phyloP scores from a whole-genome alignment of 2,113 vertebrate genomes.

The Recurvirostra avosetta region DNA sequence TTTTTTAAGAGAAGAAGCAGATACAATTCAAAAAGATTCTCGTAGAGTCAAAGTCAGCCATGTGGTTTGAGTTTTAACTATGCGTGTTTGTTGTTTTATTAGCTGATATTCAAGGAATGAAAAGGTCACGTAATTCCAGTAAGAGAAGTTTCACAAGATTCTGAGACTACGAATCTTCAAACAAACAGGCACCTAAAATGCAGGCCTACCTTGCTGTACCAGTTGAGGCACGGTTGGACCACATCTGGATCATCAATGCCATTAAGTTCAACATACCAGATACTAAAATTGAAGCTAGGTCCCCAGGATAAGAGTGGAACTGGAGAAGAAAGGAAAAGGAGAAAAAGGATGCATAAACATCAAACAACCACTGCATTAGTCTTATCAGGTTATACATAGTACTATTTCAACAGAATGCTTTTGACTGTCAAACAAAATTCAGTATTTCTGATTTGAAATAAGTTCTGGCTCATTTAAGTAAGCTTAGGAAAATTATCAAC shows the following conservation, averaged over 20 bases:
- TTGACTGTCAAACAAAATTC: neutral
- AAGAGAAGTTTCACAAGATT: neutral
- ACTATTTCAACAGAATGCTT: neutral
- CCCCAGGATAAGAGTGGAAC: conserved; percentile 99
- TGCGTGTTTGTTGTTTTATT: neutral
- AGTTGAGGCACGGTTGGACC: conserved; percentile 98
- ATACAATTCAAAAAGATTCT: neutral
- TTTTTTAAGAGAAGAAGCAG: neutral
- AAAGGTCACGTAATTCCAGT: neutral
- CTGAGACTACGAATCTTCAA: neutral
- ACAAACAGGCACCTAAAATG: conserved; percentile 48
- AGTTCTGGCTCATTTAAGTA: neutral
- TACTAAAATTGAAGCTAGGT: conserved; percentile 99
- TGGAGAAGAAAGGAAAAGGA: conserved; percentile 69
- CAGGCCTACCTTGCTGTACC: conserved; percentile 97
- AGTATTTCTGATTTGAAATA: neutral
- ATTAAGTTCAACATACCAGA: conserved; percentile 99
- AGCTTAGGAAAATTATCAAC: neutral
- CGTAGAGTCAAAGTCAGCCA: neutral
- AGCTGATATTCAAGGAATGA: neutral
- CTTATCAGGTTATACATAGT: neutral
- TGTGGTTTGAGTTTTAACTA: neutral
- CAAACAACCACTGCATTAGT: neutral
- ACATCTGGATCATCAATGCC: conserved; percentile 97
- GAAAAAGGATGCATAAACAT: conserved; percentile 9